Base-by-base conservation (phyloP, 2,888 invertebrate genomes). In the Ephialtes manifestator region DNA sequence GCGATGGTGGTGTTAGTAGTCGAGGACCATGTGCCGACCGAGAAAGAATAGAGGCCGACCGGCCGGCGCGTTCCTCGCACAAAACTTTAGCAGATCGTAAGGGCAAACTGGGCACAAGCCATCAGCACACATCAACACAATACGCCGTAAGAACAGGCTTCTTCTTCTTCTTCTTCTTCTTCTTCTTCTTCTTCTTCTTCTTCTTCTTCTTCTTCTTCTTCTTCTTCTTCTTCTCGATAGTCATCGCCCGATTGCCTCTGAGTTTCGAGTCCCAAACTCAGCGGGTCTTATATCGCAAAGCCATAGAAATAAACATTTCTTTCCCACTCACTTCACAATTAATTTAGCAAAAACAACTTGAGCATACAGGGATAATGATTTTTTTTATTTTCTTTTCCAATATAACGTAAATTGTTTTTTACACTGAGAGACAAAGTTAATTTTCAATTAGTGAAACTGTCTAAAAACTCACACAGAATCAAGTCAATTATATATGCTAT, bases 1-100 rank as follows among this genome's bases (percentile, higher is more conserved):
- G 13, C 79, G 83, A 79, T 84, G 84, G 71, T 82, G 80, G 75
- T 77, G 60, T 72, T 72, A 28, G 51, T 78, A 53, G 51, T 76
- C 46, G 90, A 90, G 90, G 89, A 90, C 92, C 92, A 92, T 92
- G 92, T 92, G 92, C 91, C 86, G 77, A 70, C 68, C 84, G 84
- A 63, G 81, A 74, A 84, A 84, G 76, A 84, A 84, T 78, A 84
- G 84, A 67, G 55, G 39, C 60, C 74, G 53, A 58, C 68, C 74
- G 81, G 68, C 55, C 63, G 68, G 20, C 58, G 53, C 53, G 83
- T 53, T 83, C 67, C 43, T 31, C 28, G 53, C 79, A 60, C 70
- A 63, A 83, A 83, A 39, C 60, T 83, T 75, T 55, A 67, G 81
- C 72, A 72, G 60, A 71, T 31, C 80, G 55, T 60, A 60, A 58